These are phyloP conservation scores for Pempheris klunzingeri DNA, from an alignment of 2,797 vertebrate genomes.

Conservation along the genomic window DNA sequence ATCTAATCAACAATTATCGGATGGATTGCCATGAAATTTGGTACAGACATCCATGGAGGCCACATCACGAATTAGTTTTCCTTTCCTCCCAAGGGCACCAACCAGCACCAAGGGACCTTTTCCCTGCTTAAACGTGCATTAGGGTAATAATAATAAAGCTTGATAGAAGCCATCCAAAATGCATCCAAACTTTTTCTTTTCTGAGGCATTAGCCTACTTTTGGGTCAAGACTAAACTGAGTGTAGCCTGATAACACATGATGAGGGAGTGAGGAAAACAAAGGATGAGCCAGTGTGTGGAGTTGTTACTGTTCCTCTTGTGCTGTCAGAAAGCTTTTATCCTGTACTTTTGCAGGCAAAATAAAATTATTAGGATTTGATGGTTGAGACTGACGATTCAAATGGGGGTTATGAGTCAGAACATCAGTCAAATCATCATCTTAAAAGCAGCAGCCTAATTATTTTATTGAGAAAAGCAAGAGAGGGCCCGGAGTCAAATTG, in stretches of 20 bases:
- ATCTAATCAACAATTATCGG: background rate
- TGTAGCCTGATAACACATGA: conserved; percentile 52
- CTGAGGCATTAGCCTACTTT: conserved; percentile 39
- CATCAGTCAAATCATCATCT: conserved; percentile 19
- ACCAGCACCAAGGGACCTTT: conserved; percentile 29
- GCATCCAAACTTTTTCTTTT: conserved; percentile 47
- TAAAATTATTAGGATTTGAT: conserved; percentile 18
- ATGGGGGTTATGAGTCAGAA: conserved; percentile 4
- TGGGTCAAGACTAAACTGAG: conserved; percentile 42
- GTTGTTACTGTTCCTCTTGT: conserved; percentile 24
- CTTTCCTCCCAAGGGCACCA: background rate
- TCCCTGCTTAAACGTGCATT: conserved; percentile 35
- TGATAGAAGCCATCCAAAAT: conserved; percentile 29
- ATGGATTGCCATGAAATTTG: background rate
- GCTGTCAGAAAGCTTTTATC: conserved; percentile 43
- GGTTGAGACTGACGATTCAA: conserved; percentile 20
- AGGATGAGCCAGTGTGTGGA: conserved; percentile 18
- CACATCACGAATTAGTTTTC: background rate
- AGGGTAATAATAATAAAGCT: conserved; percentile 37
- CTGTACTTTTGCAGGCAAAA: conserved; percentile 14
- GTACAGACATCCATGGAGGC: background rate
- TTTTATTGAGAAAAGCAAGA: conserved; percentile 16
- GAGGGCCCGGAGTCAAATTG: conserved; percentile 8
- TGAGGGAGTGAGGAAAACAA: conserved; percentile 36
- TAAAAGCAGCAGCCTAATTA: conserved; percentile 22